A percentile compares a stretch with the other conserved stretches of the same genome.
Conservation (phyloP, 2,113 vertebrate species). For the Electrona antarctica region DNA sequence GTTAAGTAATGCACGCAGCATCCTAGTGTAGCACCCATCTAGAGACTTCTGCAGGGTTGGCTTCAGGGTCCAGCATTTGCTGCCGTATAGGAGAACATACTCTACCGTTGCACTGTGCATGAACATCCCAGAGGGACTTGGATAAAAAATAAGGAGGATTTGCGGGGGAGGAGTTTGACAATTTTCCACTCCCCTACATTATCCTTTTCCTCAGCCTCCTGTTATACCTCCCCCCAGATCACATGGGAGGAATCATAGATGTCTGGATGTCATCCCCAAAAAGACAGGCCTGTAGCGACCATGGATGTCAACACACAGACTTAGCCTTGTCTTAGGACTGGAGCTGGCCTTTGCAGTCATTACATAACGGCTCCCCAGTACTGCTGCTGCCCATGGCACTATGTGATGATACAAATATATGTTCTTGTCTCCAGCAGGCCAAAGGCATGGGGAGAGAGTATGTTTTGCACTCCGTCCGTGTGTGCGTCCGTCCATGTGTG, state of each 20-base stretch:
- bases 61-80: too few species aligned
- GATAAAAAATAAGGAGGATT: conserved; percentile 46
- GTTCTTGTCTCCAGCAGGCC: too few species aligned
- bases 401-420: conserved; percentile 38
- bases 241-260: not conserved
- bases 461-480: too few species aligned
- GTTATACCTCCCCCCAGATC: conserved; percentile 3
- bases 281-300: conserved; percentile 22
- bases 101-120: too few species aligned
- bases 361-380: conserved; percentile 55
- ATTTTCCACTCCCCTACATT: conserved; percentile 22
- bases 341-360: conserved; percentile 48
- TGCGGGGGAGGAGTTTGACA: conserved; percentile 39
- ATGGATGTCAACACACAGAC: conserved; percentile 2
- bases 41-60: too few species aligned
- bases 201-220: conserved; percentile 1
- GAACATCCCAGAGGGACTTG: conserved; percentile 30
- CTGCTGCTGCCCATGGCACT: conserved; percentile 40
- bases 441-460: too few species aligned
- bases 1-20: too few species aligned
- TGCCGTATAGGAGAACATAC: too few species aligned
- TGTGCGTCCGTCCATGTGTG: too few species aligned
- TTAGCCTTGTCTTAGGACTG: conserved; percentile 18
- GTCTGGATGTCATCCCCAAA: conserved; percentile 29
- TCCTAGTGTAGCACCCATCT: too few species aligned